These are phyloP conservation scores for Asarcornis scutulata DNA, from an alignment of 2,113 vertebrate species.

Conservation along the genomic window DNA sequence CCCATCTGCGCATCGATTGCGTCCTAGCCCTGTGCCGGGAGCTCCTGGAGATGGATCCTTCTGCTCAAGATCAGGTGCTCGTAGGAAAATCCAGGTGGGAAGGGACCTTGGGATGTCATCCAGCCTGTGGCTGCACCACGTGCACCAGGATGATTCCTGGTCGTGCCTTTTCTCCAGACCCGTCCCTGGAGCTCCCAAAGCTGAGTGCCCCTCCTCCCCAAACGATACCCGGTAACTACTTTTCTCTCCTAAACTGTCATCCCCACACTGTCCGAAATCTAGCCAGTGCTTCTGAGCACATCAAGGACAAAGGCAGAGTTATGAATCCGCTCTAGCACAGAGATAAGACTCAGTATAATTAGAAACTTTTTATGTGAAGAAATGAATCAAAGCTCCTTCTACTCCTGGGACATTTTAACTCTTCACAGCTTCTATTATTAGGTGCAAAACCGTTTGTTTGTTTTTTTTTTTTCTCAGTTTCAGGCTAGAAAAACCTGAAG, in stretches of 20 bases:
- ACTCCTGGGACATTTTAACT: slow-evolving; percentile 41
- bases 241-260: neutral
- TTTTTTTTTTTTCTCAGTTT: neutral
- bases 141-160: accelerated
- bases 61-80: neutral
- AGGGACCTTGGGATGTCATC: neutral
- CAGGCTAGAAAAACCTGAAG: neutral
- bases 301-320: slow-evolving; percentile 39
- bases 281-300: neutral
- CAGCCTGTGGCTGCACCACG: neutral
- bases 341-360: slow-evolving; percentile 44
- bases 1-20: neutral
- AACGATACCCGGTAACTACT: neutral
- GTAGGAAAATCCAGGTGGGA: neutral
- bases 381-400: slow-evolving; percentile 51
- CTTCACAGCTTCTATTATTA: neutral
- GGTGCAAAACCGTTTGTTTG: neutral
- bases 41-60: neutral
- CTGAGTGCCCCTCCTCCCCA: neutral
- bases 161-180: neutral
- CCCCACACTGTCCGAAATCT: neutral
- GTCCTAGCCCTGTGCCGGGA: neutral
- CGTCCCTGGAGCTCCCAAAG: neutral
- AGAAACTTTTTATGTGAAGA: slow-evolving; percentile 29
- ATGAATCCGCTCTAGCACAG: neutral